phyloP scores from a whole-genome alignment of 2,888 invertebrate genomes.

The Panorpa germanica region DNA sequence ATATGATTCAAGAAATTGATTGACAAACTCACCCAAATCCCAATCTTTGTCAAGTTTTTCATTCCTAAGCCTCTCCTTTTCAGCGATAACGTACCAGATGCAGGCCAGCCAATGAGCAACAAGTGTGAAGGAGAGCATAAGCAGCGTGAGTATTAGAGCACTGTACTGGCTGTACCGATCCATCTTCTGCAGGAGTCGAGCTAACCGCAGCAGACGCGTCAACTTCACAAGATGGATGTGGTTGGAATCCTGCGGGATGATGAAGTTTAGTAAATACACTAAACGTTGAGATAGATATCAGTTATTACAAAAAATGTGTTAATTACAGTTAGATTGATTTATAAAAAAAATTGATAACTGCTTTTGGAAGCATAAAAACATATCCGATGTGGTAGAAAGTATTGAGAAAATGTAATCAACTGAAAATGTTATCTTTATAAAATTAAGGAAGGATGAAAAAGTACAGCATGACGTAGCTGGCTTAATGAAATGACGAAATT shows the following conservation, averaged over 20 bases:
- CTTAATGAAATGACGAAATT: no score
- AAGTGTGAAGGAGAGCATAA: conserved; percentile 87
- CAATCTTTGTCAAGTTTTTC: conserved; percentile 49
- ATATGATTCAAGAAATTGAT: no score
- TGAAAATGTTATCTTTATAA: no score
- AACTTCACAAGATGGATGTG: conserved; percentile 86
- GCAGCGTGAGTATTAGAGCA: conserved; percentile 77
- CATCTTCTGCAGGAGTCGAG: conserved; percentile 84
- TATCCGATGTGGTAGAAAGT: no score
- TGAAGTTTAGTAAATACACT: conserved; percentile 5
- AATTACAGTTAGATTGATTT: neutral
- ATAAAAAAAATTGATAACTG: neutral
- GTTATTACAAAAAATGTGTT: neutral
- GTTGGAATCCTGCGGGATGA: conserved; percentile 38
- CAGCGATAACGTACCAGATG: conserved; percentile 92
- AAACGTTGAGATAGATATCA: neutral
- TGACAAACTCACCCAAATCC: conserved; percentile 73
- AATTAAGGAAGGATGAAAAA: no score
- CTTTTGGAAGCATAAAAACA: no score
- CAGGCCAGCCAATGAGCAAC: conserved; percentile 95
- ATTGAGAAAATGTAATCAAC: no score
- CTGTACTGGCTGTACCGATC: conserved; percentile 94
- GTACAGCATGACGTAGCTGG: no score
- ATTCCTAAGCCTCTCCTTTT: conserved; percentile 55
- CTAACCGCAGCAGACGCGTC: conserved; percentile 73